Base-by-base conservation (phyloP, 2,113 vertebrate genomes). In the Stomatorhinus ivindoensis region DNA sequence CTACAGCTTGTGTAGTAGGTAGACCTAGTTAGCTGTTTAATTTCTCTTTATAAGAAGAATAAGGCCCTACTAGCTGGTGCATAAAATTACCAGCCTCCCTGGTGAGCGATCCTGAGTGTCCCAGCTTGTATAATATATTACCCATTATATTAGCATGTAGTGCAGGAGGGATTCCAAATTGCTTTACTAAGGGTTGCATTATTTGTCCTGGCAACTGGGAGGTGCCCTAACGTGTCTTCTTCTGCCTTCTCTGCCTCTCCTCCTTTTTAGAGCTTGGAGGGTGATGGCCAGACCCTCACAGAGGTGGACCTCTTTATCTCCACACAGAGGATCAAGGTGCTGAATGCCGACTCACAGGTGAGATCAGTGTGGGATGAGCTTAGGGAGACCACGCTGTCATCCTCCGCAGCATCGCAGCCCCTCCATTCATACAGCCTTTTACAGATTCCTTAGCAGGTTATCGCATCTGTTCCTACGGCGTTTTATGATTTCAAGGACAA, bases 281-380 rank as follows among this genome's bases (percentile, higher is more conserved):
- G 97, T 88, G 98, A 99, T 21, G 95, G 96, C 87, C 98, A 98
- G 90, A 96, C 97, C 7, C 94, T 98, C 94, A 98, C 97, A 3
- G 98, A 99, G 92, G 98, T 99, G 90, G 98, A 99, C 91, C 95
- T 99, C 39, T 99, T 99, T 93, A 99, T 99, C 94, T 99, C 98
- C 86, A 99, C 98, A 0, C 99, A 99, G 94, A 97, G 98, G 93
- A 99, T 99, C 91, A 99, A 99, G 94, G 98, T 99, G 92, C 94
- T 99, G 91, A 99, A 99, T 90, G 98, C 98, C 21, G 98, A 99
- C 94, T 98, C 98, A 3, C 98, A 99, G 97, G 98, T 99, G 85
- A 94, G 93, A 88, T 1, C 69, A 21, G 24, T 13, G 19, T n/a
- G 42, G 61, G 44, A 17, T 15, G 19, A 13, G 21, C 24, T 19